These are phyloP conservation scores for Cryptus armator DNA, from an alignment of 2,888 invertebrate genomes.

Conservation along the genomic window DNA sequence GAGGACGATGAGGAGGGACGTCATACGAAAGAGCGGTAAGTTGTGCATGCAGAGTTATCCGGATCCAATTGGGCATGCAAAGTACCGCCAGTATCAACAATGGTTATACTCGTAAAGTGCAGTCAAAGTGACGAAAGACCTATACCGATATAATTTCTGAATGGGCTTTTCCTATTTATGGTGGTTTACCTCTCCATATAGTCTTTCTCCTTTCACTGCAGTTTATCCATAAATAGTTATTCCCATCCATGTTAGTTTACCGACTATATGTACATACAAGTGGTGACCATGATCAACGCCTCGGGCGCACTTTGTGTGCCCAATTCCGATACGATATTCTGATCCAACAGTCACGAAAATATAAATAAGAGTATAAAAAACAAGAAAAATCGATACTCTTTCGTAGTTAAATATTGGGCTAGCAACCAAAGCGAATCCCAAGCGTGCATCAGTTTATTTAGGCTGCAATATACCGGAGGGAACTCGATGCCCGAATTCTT, in stretches of 20 bases:
- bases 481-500: slow-evolving; percentile 15
- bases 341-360: neutral
- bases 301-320: neutral
- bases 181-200: neutral
- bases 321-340: neutral
- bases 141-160: neutral
- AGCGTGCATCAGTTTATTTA: slow-evolving; percentile 13
- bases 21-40: slow-evolving; percentile 83
- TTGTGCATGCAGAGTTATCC: slow-evolving; percentile 19
- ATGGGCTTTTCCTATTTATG: no score
- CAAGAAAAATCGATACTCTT: slow-evolving; percentile 13
- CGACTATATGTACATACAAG: neutral
- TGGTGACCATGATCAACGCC: neutral
- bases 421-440: slow-evolving; percentile 44
- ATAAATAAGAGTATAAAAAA: slow-evolving; percentile 2
- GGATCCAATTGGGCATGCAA: neutral
- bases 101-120: neutral
- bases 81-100: neutral
- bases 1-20: slow-evolving; percentile 90
- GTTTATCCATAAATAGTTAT: neutral
- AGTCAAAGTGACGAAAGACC: neutral
- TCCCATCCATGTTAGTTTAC: neutral
- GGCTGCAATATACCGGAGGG: neutral
- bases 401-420: slow-evolving; percentile 14
- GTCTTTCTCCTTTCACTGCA: neutral